Percentiles rank a stretch among this genome's conserved stretches.
These are phyloP conservation scores for Emydoidea blandingii DNA, from an alignment of 2,797 vertebrate genomes.

Conservation along the genomic window DNA sequence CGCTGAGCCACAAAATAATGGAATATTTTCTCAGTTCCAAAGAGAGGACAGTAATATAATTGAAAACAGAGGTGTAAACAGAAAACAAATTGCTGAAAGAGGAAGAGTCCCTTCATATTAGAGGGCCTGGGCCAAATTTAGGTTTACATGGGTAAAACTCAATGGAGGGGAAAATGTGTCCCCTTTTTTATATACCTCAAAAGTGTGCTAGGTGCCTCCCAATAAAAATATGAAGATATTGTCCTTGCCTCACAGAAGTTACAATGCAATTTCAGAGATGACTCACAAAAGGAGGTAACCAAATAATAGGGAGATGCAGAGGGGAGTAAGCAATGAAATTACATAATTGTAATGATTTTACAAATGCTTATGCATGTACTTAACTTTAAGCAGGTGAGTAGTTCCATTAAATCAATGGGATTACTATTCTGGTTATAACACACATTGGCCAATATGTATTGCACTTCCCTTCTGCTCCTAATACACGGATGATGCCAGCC, in stretches of 20 bases:
- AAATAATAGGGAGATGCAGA: not conserved
- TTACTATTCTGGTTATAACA: not conserved
- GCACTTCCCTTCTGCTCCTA: not conserved
- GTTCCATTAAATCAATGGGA: not conserved
- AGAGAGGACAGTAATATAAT: conserved; percentile 32
- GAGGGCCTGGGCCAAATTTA: not conserved
- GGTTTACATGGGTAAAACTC: not conserved
- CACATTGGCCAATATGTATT: not conserved
- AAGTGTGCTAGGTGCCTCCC: not conserved
- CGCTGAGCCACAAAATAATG: conserved; percentile 10
- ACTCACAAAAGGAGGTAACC: not conserved
- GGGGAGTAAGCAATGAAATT: not conserved
- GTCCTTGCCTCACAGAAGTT: not conserved
- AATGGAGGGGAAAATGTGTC: not conserved
- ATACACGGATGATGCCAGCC: not conserved
- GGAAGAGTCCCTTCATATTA: not conserved
- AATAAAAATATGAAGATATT: not conserved
- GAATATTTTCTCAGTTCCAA: conserved; percentile 37
- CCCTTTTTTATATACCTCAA: not conserved
- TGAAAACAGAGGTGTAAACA: conserved; percentile 44
- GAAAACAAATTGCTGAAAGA: conserved; percentile 35
- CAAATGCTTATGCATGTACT: not conserved
- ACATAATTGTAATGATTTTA: not conserved
- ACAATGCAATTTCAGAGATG: not conserved
- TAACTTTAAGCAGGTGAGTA: not conserved